Base-by-base conservation (phyloP, 92 coral and sea anemone genomes). In the Umimayanthus kanabou region DNA sequence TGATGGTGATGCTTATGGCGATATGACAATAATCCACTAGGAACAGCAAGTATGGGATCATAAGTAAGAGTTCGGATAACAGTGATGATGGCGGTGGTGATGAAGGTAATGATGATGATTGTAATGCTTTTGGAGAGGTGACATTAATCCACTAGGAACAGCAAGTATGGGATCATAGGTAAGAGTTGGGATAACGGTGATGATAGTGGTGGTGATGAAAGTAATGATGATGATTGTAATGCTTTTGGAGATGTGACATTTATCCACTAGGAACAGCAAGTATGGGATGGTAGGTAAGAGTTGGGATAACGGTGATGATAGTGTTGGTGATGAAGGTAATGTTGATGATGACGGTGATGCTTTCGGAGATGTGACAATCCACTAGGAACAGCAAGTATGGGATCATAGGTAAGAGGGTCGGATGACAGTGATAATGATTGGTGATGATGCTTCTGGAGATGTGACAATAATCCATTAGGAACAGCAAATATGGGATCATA, bases 311-410 rank as follows among this genome's bases (percentile, higher is more conserved):
- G 6, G 11, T 30, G 26, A 33, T 39, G 28, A 0, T 45, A 9
- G 10, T 9, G 57, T 9, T 50, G 16, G 2, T 13, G 57, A 9
- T 50, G 57, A 50, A n/a, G n/a, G n/a, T n/a, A n/a, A n/a, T n/a
- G n/a, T n/a, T n/a, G n/a, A n/a, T n/a, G n/a, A n/a, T n/a, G n/a
- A n/a, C 13, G 57, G 2, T 50, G 57, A 50, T 50, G 57, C 16
- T 50, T 2, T 10, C 13, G 73, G 90, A 42, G 57, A 85, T 50
- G 92, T 80, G 11, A 82, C 77, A 58, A 55, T 55, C 99, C 39
- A 92, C 95, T 79, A 92, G 98, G 82, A 97, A 95, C 89, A 97
- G 96, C 96, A 97, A 97, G 93, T 95, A 93, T 85, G 99, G 95
- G 89, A 97, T 95, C 39, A 93, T 33, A 33, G 2, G 37, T 33